Evolutionary conservation across 1,140 invertebrate genomes (phyloP), one percentile per base, ranked within the genome.

Genomic region (Pachypeltis micranthus): DNA sequence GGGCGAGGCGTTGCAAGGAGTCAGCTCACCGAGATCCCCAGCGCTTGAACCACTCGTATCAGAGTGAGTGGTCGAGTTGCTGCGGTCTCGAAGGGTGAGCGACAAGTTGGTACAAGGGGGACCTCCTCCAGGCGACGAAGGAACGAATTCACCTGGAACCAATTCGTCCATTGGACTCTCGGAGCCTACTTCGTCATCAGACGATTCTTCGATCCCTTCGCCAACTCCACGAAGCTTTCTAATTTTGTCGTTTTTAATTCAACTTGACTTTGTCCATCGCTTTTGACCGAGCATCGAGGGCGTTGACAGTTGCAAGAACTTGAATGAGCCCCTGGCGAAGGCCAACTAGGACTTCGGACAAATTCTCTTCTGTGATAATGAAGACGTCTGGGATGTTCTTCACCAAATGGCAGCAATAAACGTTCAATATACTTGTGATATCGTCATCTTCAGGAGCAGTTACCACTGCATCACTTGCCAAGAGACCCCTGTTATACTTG

Each of bases 121-220:
- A 74, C 63, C 74, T 70, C 21, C 73, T 69, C 3, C 70, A 39
- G 69, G 76, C 72, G 67, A 76, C 58, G 76, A 73, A 19, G 75
- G 74, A 66, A 69, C 79, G 44, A 65, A 65, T 25, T 65, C 64
- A 28, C 47, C 64, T 67, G 72, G 76, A 65, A 71, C 74, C 25
- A 83, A 79, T 73, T 91, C 88, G 68, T 90, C 88, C 28, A 90
- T 71, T 0, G 88, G 88, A 1, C 90, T 92, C 67, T 93, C 90
- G 10, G 90, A 91, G 27, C 88, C 87, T 1, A 85, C 81, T 72
- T 93, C 91, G 69, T 94, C 92, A 72, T 94, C 91, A 0, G 91
- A 94, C 0, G 90, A 93, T 75, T 93, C 90, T 72, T 93, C 89
- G 2, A 81, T 74, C 3, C 80, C 79, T 27, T 80, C 78, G 26